Evolutionary conservation across 2,113 vertebrate genomes (phyloP).

Genomic region (Colaptes auratus): DNA sequence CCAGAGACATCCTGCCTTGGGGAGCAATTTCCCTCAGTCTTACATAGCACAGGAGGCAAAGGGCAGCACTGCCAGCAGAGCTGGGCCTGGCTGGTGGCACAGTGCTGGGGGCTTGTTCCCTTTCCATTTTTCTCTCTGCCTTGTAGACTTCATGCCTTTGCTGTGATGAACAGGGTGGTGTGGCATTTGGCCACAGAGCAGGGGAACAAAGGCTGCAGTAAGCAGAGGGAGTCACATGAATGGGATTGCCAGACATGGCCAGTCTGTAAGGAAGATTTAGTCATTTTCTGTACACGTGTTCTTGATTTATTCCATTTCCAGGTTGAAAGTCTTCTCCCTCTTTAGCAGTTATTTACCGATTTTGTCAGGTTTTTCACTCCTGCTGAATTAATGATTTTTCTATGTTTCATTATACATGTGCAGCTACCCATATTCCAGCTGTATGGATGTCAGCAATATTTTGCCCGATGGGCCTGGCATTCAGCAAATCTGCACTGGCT

Average conservation of each 20-base stretch:
- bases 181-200: not conserved
- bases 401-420: fast-evolving
- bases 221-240: too few species aligned
- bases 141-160: not conserved
- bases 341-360: not conserved
- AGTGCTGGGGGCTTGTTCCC: fast-evolving
- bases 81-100: not conserved
- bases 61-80: not conserved
- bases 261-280: too few species aligned
- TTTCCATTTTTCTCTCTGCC: not conserved
- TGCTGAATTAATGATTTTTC: not conserved
- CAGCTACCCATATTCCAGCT: not conserved
- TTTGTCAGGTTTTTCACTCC: not conserved
- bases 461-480: not conserved
- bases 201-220: not conserved
- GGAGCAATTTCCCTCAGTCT: not conserved
- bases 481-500: not conserved
- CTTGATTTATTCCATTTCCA: too few species aligned
- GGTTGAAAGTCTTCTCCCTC: not conserved
- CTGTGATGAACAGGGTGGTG: not conserved
- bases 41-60: not conserved
- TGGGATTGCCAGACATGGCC: too few species aligned
- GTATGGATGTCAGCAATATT: not conserved
- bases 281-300: too few species aligned
- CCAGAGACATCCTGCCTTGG: not conserved